phyloP scores from a whole-genome alignment of 2,113 vertebrate genomes.

The Hyperoodon ampullatus region DNA sequence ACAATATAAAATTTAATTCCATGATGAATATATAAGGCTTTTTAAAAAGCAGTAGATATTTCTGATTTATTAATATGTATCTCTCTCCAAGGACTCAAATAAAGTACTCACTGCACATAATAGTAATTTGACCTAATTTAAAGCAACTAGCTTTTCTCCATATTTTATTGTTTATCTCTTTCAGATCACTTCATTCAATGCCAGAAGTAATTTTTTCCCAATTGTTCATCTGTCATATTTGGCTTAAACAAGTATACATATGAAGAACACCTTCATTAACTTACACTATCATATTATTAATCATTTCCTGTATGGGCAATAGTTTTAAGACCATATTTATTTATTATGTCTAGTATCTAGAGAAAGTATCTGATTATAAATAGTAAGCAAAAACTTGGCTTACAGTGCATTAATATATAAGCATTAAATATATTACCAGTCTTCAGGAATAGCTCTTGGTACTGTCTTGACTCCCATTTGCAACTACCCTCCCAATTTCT shows the following conservation, averaged over 20 bases:
- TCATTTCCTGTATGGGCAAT: neutral
- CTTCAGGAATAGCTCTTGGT: neutral
- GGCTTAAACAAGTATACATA: neutral
- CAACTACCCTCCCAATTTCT: neutral
- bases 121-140: neutral
- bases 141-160: neutral
- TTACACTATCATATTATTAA: neutral
- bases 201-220: neutral
- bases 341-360: neutral
- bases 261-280: neutral
- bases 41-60: neutral
- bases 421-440: neutral
- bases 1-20: neutral
- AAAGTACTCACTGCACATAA: neutral
- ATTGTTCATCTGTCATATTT: neutral
- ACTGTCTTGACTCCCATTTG: neutral
- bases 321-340: neutral
- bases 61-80: neutral
- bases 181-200: neutral
- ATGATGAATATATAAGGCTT: neutral
- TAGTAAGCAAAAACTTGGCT: neutral
- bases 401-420: neutral
- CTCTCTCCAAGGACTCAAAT: neutral
- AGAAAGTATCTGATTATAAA: neutral
- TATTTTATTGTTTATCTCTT: constrained; percentile 2